Evolutionary conservation across 2,888 invertebrate genomes (phyloP).

Genomic region (Agrotis clavis): DNA sequence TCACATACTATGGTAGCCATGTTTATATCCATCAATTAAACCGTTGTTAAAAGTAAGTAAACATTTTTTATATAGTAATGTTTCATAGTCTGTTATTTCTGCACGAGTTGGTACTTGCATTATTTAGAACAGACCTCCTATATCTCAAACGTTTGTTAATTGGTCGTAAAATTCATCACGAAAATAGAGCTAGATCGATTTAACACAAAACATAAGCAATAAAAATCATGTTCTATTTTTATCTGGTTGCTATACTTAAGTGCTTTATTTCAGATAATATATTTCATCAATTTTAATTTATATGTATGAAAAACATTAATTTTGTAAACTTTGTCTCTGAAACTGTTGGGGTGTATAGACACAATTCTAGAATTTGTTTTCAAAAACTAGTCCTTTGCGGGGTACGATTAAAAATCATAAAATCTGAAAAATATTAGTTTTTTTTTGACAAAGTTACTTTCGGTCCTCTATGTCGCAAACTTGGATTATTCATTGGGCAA

Average conservation of each 20-base stretch:
- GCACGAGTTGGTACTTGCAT: constrained; percentile 49
- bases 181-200: background rate
- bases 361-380: too few species aligned
- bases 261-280: too few species aligned
- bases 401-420: too few species aligned
- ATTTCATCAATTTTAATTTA: too few species aligned
- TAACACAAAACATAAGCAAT: background rate
- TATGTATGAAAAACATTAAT: too few species aligned
- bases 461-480: too few species aligned
- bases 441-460: too few species aligned
- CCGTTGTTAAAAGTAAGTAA: constrained; percentile 15
- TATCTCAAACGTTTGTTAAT: constrained; percentile 12
- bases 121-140: constrained; percentile 10
- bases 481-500: too few species aligned
- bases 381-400: too few species aligned
- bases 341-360: too few species aligned
- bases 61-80: background rate
- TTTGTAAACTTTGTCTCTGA: too few species aligned
- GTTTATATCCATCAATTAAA: background rate
- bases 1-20: constrained; percentile 25
- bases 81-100: constrained; percentile 11
- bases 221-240: background rate
- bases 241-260: background rate
- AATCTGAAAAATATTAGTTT: too few species aligned
- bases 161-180: constrained; percentile 45